These are phyloP conservation scores for Psilopogon haemacephalus DNA, from an alignment of 2,113 vertebrate genomes.

Conservation along the genomic window DNA sequence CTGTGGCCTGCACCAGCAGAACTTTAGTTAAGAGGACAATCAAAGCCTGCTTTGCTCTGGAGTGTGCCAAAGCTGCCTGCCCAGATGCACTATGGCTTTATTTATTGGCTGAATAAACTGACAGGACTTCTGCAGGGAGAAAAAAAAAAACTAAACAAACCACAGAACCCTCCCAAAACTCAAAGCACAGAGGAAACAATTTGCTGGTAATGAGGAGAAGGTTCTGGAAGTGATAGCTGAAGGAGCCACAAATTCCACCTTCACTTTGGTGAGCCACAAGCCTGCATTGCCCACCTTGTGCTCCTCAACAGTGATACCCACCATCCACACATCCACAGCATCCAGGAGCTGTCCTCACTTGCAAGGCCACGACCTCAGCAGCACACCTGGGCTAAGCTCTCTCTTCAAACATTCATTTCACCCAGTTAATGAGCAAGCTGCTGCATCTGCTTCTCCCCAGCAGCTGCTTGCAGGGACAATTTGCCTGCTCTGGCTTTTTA, in stretches of 20 bases:
- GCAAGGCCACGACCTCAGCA: not conserved
- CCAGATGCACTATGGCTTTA: not conserved
- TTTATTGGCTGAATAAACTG: not conserved
- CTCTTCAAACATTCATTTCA: not conserved
- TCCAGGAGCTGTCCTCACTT: rapidly evolving
- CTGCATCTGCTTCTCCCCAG: not conserved
- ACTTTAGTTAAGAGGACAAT: not conserved
- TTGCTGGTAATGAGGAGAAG: slow-evolving; percentile 1
- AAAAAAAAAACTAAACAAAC: not conserved
- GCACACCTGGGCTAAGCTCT: not conserved
- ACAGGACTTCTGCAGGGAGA: not conserved
- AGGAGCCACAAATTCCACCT: not conserved
- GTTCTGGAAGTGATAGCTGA: not conserved
- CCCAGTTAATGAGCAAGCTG: not conserved
- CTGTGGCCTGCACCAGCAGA: rapidly evolving
- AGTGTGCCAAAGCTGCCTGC: not conserved
- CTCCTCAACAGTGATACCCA: not conserved
- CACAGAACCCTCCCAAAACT: not conserved
- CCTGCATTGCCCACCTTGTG: not conserved
- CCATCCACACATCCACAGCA: not conserved
- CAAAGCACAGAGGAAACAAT: not conserved
- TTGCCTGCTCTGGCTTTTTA: not conserved
- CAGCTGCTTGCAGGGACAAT: not conserved
- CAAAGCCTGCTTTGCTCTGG: not conserved
- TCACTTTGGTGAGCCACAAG: not conserved